Evolutionary conservation across 2,113 vertebrate species (phyloP).

Genomic region (Taxidea taxus): DNA sequence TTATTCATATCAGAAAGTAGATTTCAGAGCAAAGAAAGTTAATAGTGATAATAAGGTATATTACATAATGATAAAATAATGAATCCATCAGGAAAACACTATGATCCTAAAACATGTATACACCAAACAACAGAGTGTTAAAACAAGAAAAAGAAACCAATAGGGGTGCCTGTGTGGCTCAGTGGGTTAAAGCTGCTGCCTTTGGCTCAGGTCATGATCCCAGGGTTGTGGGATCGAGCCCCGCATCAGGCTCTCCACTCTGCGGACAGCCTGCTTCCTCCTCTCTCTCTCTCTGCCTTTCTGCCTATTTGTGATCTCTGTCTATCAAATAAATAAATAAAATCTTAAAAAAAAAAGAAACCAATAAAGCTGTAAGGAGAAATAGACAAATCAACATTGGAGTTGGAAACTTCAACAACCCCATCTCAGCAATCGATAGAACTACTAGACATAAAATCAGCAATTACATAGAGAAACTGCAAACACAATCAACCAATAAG

Average conservation of each 20-base stretch:
- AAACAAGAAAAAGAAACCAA: background rate
- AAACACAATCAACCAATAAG: background rate
- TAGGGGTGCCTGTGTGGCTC: no score
- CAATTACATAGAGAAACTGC: background rate
- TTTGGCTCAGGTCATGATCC: no score
- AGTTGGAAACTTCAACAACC: background rate
- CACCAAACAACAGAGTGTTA: background rate
- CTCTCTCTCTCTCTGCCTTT: no score
- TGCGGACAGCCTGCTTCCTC: no score
- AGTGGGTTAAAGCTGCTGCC: no score
- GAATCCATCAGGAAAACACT: background rate
- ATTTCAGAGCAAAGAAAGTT: background rate
- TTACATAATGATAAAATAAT: background rate
- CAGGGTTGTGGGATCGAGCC: no score
- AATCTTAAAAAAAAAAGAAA: background rate
- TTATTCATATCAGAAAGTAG: background rate
- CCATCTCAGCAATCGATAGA: background rate
- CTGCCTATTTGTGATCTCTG: no score
- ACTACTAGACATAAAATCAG: background rate
- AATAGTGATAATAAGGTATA: background rate
- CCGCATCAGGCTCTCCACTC: no score
- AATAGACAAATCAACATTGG: background rate
- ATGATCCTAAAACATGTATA: background rate
- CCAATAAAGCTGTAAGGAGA: background rate
- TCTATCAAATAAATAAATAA: no score